Evolutionary conservation across 2,888 invertebrate species (phyloP).

Genomic region (Trimorus sp.): DNA sequence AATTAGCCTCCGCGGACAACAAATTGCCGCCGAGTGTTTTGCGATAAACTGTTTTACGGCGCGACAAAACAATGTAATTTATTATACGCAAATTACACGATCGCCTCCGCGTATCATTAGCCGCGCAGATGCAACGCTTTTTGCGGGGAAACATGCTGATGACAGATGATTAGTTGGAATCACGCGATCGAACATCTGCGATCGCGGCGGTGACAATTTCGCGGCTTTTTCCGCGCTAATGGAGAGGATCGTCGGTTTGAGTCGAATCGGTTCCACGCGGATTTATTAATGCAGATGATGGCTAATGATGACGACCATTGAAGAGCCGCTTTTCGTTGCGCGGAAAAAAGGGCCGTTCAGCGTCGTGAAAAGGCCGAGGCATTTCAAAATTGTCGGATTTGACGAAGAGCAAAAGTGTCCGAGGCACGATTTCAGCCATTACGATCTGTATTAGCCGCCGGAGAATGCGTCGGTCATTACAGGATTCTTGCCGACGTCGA

Average conservation of each 20-base stretch:
- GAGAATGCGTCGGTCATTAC: too few species aligned
- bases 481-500: too few species aligned
- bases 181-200: constrained; percentile 50
- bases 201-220: constrained; percentile 32
- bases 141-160: constrained; percentile 16
- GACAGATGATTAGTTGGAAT: constrained; percentile 46
- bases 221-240: neutral
- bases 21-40: neutral
- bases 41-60: neutral
- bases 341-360: neutral
- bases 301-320: constrained; percentile 4
- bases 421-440: too few species aligned
- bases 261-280: constrained; percentile 21
- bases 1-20: neutral
- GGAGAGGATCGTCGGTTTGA: constrained; percentile 1
- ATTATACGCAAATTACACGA: constrained; percentile 30
- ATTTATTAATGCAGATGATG: constrained; percentile 22
- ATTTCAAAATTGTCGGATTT: neutral
- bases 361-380: neutral
- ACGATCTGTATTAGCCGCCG: too few species aligned
- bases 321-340: neutral
- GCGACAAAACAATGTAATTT: constrained; percentile 25
- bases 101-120: constrained; percentile 24
- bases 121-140: constrained; percentile 1
- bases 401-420: too few species aligned